phyloP scores from a whole-genome alignment of 2,113 vertebrate species.

The Phyllostomus discolor region DNA sequence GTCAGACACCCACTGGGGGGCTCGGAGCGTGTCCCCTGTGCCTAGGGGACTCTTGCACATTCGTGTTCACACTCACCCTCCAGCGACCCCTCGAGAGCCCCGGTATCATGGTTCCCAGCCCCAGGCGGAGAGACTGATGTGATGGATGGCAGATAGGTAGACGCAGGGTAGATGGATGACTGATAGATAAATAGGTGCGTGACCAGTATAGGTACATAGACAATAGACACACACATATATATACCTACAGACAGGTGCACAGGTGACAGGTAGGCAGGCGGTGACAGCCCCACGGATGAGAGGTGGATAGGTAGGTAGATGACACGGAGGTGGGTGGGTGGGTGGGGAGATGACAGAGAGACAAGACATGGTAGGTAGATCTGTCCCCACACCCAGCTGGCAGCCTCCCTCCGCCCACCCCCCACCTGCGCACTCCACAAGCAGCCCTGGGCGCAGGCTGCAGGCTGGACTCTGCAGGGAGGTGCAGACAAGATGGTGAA shows the following conservation, averaged over 20 bases:
- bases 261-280: not conserved
- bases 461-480: not conserved
- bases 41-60: rapidly evolving
- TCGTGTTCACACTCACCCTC: too few relatives aligned
- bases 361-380: rapidly evolving
- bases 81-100: rapidly evolving
- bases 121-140: not conserved
- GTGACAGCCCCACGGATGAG: not conserved
- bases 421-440: too few relatives aligned
- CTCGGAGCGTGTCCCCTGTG: not conserved
- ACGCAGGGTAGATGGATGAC: too few relatives aligned
- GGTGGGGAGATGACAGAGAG: not conserved
- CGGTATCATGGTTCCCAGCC: rapidly evolving
- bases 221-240: too few relatives aligned
- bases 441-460: not conserved
- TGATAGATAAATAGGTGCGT: not conserved
- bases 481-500: not conserved
- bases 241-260: too few relatives aligned
- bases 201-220: not conserved
- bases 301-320: not conserved
- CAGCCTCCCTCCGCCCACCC: too few relatives aligned
- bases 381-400: not conserved
- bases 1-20: not conserved
- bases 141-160: not conserved
- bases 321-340: not conserved